Base-by-base conservation (phyloP, 1,140 invertebrate species). In the Helicoverpa zea region DNA sequence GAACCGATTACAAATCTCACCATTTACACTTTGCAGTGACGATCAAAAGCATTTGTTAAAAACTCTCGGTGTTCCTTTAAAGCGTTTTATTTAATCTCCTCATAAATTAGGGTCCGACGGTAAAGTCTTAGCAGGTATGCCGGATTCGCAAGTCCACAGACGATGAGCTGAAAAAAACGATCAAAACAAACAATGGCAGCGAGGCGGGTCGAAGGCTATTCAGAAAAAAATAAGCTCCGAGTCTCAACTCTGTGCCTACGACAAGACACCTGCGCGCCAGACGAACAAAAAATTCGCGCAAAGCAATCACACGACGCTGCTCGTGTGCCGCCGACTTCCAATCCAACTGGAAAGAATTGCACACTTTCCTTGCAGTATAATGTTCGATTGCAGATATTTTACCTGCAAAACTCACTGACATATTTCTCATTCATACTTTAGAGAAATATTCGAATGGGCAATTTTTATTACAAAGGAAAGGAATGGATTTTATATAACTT, bases 181-280 rank as follows among this genome's bases (percentile, higher is more conserved):
- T 70, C 80, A 89, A 86, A 90, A 89, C 82, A 90, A 88, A 87
- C 85, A 89, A 87, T 83, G 81, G 81, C 83, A 85, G 77, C 74
- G 73, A 82, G 79, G 59, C 81, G 85, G 84, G 83, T 90, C 80
- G 83, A 86, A 90, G 79, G 83, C 81, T 84, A 84, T 87, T 85
- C 63, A 79, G 64, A 87, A 89, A 89, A 87, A 16, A 87, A 83
- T 73, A 82, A 81, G 76, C 64, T 79, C 79, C 78, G 74, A 68
- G 63, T 85, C 84, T 82, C 75, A 82, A 79, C 80, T 80, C 64
- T 61, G 75, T 61, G 61, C 83, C 58, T 82, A 85, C 82, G 81
- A 77, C 84, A 74, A 88, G 78, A 86, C 91, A 90, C 90, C 90
- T 91, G 91, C 87, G 86, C 84, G 81, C 83, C 87, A 90, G 84